Conservation (phyloP, 2,797 vertebrate species). For the Sebastes jordani region DNA sequence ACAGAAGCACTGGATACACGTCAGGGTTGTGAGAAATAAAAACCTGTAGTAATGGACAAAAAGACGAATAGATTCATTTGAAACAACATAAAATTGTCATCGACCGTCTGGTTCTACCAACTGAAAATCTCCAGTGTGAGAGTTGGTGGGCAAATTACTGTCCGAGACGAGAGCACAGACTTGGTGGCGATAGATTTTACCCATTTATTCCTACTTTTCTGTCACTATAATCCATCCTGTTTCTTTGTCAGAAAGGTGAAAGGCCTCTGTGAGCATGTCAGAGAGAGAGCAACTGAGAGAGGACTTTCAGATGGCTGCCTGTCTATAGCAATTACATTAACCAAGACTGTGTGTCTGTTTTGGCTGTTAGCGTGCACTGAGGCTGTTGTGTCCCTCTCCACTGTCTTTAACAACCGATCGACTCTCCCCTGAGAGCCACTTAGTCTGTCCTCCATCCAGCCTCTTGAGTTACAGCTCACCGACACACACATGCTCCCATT, state of each 20-base stretch:
- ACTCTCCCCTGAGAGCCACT: slow-evolving; percentile 78
- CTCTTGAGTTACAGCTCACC: slow-evolving; percentile 75
- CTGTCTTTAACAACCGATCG: slow-evolving; percentile 76
- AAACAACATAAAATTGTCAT: slow-evolving; percentile 29
- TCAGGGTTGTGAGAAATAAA: not conserved
- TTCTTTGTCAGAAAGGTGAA: slow-evolving; percentile 25
- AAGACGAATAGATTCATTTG: slow-evolving; percentile 24
- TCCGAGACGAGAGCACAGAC: not conserved
- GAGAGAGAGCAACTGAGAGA: slow-evolving; percentile 8
- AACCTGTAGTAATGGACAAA: slow-evolving; percentile 12
- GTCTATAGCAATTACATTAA: slow-evolving; percentile 66
- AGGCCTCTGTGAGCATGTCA: slow-evolving; percentile 13
- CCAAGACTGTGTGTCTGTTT: slow-evolving; percentile 59
- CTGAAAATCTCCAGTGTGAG: not conserved
- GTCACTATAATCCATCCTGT: slow-evolving; percentile 3
- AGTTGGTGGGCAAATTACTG: not conserved
- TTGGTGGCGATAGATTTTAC: not conserved
- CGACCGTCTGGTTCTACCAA: slow-evolving; percentile 2
- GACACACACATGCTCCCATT: slow-evolving; percentile 62
- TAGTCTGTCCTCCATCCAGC: slow-evolving; percentile 74
- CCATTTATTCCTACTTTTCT: slow-evolving; percentile 1
- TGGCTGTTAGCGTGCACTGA: slow-evolving; percentile 48
- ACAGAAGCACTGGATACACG: not conserved
- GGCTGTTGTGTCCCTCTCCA: slow-evolving; percentile 70
- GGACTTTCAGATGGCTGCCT: slow-evolving; percentile 51